Evolutionary conservation across 2,888 invertebrate species (phyloP), one percentile per base, ranked within the genome.

Genomic region (Clunio marinus): DNA sequence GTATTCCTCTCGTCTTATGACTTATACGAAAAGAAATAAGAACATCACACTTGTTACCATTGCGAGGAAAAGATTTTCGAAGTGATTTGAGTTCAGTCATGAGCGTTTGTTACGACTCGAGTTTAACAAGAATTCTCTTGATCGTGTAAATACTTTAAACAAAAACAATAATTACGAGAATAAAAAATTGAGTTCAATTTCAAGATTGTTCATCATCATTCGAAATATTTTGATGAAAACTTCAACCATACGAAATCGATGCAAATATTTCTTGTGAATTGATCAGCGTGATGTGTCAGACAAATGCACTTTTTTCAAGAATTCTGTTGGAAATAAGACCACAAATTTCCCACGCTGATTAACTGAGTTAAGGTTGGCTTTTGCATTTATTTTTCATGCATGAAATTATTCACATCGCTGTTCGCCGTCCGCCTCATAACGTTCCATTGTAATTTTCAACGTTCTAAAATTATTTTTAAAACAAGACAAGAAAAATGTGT

Each of bases 271-370:
- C n/a, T n/a, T n/a, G n/a, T n/a, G n/a, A n/a, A n/a, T n/a, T n/a
- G 32, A 32, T 32, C 35, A 32, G 35, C 5, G 35, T n/a, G n/a
- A n/a, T n/a, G n/a, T n/a, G n/a, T n/a, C n/a, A n/a, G n/a, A n/a
- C n/a, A n/a, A n/a, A n/a, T n/a, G n/a, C n/a, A n/a, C n/a, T n/a
- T n/a, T n/a, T n/a, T 32, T 13, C 35, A 13, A 32, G 35, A 32
- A 32, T 32, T 45, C 5, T 22, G 51, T 51, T 51, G 10, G 10
- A 22, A 51, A 51, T 22, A 13, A 51, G n/a, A 51, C 51, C 51
- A 13, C 51, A 17, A 51, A 51, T 4, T 51, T 51, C 51, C 51
- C 51, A 51, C 51, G 51, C 51, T 51, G 51, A 51, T 51, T 51
- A 51, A 51, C 51, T n/a, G 22, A 20, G 51, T 51, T 51, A 22